Evolutionary conservation across 92 coral and sea anemone genomes (phyloP), one percentile per base, ranked within the genome.

Genomic region (Virgularia gustaviana): DNA sequence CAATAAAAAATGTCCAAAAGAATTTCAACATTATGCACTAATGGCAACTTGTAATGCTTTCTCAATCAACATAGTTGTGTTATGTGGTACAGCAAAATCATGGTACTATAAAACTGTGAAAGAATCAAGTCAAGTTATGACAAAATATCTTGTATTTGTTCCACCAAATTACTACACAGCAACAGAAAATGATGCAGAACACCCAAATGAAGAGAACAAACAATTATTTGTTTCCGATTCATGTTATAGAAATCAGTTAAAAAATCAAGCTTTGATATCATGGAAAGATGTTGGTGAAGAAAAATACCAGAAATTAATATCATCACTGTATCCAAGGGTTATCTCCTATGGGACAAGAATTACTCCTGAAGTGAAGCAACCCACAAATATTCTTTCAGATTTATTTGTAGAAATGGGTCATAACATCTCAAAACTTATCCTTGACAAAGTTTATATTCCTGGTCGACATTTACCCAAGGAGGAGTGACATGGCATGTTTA

Each of bases 21-120:
- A 68, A 13, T 68, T 68, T 35, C 45, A 49, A 29, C 61, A 68
- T 34, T 68, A 49, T 68, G 75, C 61, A 68, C 75, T 68, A 12
- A 68, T 68, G 75, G 75, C 75, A 30, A 61, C 75, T 2, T 68
- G 75, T 68, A 68, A 68, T 49, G 75, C 75, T 49, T 68, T 68
- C 38, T 0, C 16, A n/a, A 10, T 49, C 18, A 33, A 68, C 51
- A 47, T 68, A 30, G 59, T 68, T 68, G 59, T 68, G 10, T 47
- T 68, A 15, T 31, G 41, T 7, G 47, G 60, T 1, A 18, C 60
- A 4, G 54, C 29, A 13, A 68, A 68, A 38, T 68, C 44, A 47
- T 68, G 75, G 61, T 47, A 49, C 27, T 68, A 68, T n/a, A 68
- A 47, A 24, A 33, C 61, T 16, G 35, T 44, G 2, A 28, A 68